These are phyloP conservation scores for Cosmia trapezina DNA, from an alignment of 2,888 invertebrate genomes.

Conservation along the genomic window DNA sequence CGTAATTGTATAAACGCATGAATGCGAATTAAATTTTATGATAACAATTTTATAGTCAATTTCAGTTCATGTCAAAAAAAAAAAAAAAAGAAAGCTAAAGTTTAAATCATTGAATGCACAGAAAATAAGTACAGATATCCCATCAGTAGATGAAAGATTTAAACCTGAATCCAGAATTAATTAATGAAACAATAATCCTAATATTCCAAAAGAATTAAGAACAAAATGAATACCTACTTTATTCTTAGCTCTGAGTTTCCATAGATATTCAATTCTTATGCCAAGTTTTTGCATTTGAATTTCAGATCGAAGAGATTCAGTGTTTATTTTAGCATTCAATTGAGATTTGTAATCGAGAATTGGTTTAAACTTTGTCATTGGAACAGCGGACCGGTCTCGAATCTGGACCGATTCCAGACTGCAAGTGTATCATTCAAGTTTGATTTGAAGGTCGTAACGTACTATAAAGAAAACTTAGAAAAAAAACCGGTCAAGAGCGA, in stretches of 20 bases:
- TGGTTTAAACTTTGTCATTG: slow-evolving; percentile 50
- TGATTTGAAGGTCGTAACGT: neutral
- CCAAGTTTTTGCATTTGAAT: slow-evolving; percentile 80
- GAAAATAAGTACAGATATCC: too few species aligned
- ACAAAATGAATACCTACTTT: slow-evolving; percentile 23
- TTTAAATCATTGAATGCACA: too few species aligned
- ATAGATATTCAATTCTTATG: slow-evolving; percentile 70
- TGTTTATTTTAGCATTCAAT: slow-evolving; percentile 77
- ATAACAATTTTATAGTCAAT: too few species aligned
- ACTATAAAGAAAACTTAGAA: neutral
- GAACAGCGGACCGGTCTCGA: slow-evolving; percentile 7
- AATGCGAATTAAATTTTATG: too few species aligned
- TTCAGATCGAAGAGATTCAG: slow-evolving; percentile 75
- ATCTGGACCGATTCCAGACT: too few species aligned
- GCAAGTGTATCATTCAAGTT: neutral
- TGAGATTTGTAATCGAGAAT: slow-evolving; percentile 68
- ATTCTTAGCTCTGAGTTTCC: slow-evolving; percentile 66
- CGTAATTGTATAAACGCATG: too few species aligned
- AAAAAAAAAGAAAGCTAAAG: too few species aligned
- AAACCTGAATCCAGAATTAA: too few species aligned
- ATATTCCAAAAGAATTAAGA: slow-evolving; percentile 14
- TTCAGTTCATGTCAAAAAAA: too few species aligned
- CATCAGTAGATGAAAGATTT: too few species aligned
- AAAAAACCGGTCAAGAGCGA: neutral
- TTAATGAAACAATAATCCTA: too few species aligned